Conservation (phyloP, 1,140 invertebrate species). For the Helicoverpa armigera region DNA sequence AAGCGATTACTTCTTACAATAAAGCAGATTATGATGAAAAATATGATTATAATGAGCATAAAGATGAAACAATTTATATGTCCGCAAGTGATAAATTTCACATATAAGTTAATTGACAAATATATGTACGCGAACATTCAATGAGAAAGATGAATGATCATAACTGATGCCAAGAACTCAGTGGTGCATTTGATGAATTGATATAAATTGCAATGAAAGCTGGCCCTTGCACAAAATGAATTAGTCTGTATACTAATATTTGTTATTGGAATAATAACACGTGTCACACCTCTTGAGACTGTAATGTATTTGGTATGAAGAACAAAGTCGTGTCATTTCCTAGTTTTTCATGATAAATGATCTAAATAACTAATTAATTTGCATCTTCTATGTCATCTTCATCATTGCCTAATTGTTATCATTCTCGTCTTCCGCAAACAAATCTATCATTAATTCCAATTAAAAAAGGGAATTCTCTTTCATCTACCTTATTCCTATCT, state of each 20-base stretch:
- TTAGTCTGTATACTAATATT: constrained; percentile 12
- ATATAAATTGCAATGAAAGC: constrained; percentile 14
- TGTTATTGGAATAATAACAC: constrained; percentile 10
- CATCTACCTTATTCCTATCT: not conserved
- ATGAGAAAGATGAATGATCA: constrained; percentile 41
- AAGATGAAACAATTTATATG: constrained; percentile 12
- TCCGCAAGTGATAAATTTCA: constrained; percentile 26
- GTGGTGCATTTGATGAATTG: constrained; percentile 29
- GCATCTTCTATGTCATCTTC: not conserved
- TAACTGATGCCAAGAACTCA: constrained; percentile 30
- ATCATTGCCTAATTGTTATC: not conserved
- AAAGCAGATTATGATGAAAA: not conserved
- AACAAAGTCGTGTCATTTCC: not conserved
- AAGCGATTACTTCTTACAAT: not conserved
- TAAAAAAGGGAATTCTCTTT: not conserved
- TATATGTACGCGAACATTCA: constrained; percentile 27
- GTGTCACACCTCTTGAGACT: not conserved
- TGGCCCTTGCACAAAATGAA: constrained; percentile 19
- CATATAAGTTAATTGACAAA: constrained; percentile 46
- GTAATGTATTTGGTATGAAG: not conserved
- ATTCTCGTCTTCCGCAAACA: not conserved
- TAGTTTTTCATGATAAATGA: not conserved
- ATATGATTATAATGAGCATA: not conserved
- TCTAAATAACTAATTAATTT: too few relatives aligned
- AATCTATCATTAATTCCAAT: not conserved